Evolutionary conservation across 1,140 invertebrate genomes (phyloP), one percentile per base, ranked within the genome.

Genomic region (Cotesia chilonis): DNA sequence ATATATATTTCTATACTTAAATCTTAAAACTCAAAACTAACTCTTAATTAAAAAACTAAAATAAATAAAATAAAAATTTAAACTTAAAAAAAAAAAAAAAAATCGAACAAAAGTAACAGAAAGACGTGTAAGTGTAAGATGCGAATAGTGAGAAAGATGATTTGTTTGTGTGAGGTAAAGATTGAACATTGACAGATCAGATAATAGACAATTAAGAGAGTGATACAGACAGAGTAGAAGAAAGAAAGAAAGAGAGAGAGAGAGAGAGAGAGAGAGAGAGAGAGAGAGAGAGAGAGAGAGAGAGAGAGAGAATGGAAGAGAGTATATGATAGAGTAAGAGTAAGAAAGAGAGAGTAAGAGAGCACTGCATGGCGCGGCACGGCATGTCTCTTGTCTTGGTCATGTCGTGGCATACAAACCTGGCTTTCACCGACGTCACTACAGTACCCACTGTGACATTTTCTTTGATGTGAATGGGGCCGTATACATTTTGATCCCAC

Each of bases 371-470:
- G 81, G 81, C 81, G 79, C 73, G 76, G 81, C 82, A 80, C 80
- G 82, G 78, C 80, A 83, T 83, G 84, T 82, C 79, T 82, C 81
- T 83, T 82, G 79, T 80, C 77, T 76, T 88, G 84, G 82, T 87
- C 82, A 84, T 83, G 82, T 86, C 83, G 83, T 88, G 84, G 88
- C 87, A 93, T 94, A 96, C 94, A 94, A 95, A 96, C 95, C 95
- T 96, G 90, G 95, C 95, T 93, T 96, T 97, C 87, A 97, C 92
- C 89, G 95, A 93, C 89, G 94, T 96, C 91, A 98, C 95, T 92
- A 95, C 92, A 89, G 95, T 96, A 92, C 96, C 95, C 90, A 97
- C 94, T 92, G 94, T 96, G 91, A 96, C 94, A 94, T 97, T 97
- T 94, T 98, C 96, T 92, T 93, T 94, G 91, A 97, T 94, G 92